These are phyloP conservation scores for Halcyon senegalensis DNA, from an alignment of 2,113 vertebrate genomes.

Conservation along the genomic window DNA sequence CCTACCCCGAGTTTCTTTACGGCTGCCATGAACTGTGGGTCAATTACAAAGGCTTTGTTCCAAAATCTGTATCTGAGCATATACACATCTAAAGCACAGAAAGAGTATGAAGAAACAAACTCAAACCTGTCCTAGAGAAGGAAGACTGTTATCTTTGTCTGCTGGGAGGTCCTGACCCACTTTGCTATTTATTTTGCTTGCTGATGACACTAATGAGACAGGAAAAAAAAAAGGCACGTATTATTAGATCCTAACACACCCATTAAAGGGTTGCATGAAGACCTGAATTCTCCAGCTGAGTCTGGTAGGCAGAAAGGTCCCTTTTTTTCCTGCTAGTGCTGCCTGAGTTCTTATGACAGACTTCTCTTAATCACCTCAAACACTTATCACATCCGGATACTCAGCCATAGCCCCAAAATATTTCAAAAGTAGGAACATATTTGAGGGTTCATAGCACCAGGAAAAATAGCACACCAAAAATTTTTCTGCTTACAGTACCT, in stretches of 20 bases:
- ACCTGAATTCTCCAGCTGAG: conserved; percentile 10
- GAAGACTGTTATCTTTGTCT: neutral
- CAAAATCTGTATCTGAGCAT: neutral
- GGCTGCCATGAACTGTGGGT: neutral
- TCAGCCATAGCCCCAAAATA: neutral
- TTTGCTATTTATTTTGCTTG: conserved; percentile 53
- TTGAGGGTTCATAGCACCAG: neutral
- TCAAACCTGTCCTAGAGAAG: neutral
- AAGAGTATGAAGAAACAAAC: neutral
- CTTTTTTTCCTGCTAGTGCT: neutral
- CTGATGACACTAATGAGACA: conserved; percentile 23
- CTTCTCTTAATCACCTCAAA: neutral
- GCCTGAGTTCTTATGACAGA: neutral
- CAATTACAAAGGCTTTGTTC: neutral
- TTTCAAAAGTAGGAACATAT: neutral
- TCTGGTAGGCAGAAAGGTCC: neutral
- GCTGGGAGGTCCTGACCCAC: conserved; percentile 54
- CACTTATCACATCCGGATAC: neutral
- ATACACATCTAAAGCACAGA: neutral
- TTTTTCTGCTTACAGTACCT: neutral
- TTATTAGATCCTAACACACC: conserved; percentile 39
- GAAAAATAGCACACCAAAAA: neutral
- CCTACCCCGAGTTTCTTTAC: neutral
- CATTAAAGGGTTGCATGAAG: neutral
- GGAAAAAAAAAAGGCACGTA: neutral